phyloP scores from a whole-genome alignment of 2,888 invertebrate species.

The Lordiphosa fenestrarum region DNA sequence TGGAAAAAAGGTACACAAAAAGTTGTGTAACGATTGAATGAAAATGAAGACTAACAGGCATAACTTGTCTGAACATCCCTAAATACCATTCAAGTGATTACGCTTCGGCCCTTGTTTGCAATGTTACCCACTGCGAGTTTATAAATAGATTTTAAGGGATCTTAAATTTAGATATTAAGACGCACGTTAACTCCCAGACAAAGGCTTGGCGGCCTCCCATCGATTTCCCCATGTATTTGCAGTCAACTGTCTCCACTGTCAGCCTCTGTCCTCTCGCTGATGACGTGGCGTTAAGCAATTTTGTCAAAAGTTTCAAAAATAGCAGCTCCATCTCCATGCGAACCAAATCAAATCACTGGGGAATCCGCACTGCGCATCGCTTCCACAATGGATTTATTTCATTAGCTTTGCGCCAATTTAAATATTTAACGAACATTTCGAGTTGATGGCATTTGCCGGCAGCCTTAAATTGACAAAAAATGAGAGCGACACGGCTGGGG shows the following conservation, averaged over 20 bases:
- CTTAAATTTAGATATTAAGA: too few species aligned
- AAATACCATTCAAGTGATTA: too few species aligned
- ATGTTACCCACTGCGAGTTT: too few species aligned
- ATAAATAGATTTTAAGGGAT: too few species aligned
- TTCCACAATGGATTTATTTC: conserved; percentile 59
- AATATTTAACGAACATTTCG: conserved; percentile 63
- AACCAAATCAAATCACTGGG: conserved; percentile 46
- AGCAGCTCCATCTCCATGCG: not conserved
- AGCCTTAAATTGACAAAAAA: conserved; percentile 61
- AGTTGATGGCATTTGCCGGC: conserved; percentile 54
- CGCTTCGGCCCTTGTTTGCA: too few species aligned
- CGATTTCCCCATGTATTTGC: too few species aligned
- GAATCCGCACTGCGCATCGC: conserved; percentile 32
- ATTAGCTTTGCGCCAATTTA: conserved; percentile 69
- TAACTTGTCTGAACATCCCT: too few species aligned
- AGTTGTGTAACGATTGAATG: too few species aligned
- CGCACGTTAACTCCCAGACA: too few species aligned
- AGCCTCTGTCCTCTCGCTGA: conserved; percentile 1
- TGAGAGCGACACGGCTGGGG: conserved; percentile 31
- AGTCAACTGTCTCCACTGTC: not conserved
- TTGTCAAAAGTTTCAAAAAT: conserved; percentile 12
- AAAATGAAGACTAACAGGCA: too few species aligned
- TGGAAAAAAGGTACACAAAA: too few species aligned
- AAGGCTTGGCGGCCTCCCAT: too few species aligned
- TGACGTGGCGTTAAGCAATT: conserved; percentile 15